Percentiles rank a stretch among this genome's conserved stretches.
phyloP scores from a whole-genome alignment of 2,113 vertebrate genomes.

The Cryptotis parvus region DNA sequence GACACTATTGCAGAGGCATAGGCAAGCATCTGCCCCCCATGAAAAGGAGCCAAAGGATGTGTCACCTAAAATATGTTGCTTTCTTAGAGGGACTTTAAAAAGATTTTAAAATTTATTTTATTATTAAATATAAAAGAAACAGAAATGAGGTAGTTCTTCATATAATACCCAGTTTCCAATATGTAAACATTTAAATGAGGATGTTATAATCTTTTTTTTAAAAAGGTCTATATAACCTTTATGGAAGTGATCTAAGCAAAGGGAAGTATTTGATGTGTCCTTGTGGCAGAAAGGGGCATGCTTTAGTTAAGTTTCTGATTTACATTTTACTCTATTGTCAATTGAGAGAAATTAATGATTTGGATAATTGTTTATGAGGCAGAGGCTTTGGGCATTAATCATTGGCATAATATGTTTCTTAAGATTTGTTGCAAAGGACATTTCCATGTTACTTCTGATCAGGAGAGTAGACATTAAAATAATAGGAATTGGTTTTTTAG shows the following conservation, averaged over 20 bases:
- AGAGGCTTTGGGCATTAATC: constrained; percentile 57
- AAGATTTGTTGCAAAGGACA: constrained; percentile 49
- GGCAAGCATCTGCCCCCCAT: not conserved
- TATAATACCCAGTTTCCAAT: not conserved
- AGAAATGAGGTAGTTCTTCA: not conserved
- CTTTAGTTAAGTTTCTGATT: constrained; percentile 66
- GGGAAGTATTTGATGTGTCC: not conserved
- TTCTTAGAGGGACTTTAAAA: not conserved
- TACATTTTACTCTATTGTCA: constrained; percentile 58
- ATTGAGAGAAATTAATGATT: constrained; percentile 60
- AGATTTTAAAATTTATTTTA: not conserved
- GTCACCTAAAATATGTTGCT: not conserved
- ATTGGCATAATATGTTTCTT: constrained; percentile 28
- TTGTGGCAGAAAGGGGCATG: not conserved
- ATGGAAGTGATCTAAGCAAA: constrained; percentile 29
- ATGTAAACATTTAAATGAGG: not conserved
- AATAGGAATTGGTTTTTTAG: not conserved
- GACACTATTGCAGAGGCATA: not conserved
- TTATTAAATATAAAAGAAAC: constrained; percentile 30
- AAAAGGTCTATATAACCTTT: not conserved
- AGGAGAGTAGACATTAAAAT: constrained; percentile 3
- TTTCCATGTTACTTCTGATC: constrained; percentile 8
- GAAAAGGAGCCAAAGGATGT: not conserved
- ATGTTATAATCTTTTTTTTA: not conserved
- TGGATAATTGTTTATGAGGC: constrained; percentile 47